These are phyloP conservation scores for Nannoperca australis DNA, from an alignment of 2,797 vertebrate genomes.

Conservation along the genomic window DNA sequence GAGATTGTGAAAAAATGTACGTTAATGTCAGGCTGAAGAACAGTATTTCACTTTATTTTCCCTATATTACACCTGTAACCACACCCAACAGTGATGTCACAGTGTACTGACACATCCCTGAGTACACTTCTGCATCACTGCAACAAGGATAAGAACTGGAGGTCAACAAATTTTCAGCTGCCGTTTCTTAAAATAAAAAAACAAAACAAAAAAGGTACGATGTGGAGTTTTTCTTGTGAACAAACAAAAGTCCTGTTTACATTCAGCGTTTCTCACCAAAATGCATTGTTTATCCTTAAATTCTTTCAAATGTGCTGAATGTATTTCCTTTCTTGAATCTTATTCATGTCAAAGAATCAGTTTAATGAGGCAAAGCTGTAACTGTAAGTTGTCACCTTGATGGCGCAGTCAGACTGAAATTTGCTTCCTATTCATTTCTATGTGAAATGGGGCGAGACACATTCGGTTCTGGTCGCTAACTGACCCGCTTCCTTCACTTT, in stretches of 20 bases:
- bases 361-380: constrained; percentile 17
- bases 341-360: background rate
- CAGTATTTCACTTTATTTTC: background rate
- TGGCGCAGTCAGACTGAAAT: background rate
- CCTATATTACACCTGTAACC: background rate
- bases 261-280: too few species aligned
- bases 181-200: background rate
- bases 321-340: too few species aligned
- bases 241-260: too few species aligned
- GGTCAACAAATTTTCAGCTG: background rate
- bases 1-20: background rate
- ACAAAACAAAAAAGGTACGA: too few species aligned
- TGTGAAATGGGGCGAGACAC: background rate
- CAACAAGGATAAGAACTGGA: background rate
- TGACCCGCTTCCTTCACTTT: background rate
- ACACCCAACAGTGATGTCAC: background rate
- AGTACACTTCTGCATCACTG: background rate
- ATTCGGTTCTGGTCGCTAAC: background rate
- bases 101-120: background rate
- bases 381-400: constrained; percentile 7
- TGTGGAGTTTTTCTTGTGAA: too few species aligned
- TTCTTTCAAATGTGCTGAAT: too few species aligned
- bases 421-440: background rate
- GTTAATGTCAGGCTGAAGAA: background rate
- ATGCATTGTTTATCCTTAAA: too few species aligned